Evolutionary conservation across 2,113 vertebrate species (phyloP).

Genomic region (Pseudopipra pipra): DNA sequence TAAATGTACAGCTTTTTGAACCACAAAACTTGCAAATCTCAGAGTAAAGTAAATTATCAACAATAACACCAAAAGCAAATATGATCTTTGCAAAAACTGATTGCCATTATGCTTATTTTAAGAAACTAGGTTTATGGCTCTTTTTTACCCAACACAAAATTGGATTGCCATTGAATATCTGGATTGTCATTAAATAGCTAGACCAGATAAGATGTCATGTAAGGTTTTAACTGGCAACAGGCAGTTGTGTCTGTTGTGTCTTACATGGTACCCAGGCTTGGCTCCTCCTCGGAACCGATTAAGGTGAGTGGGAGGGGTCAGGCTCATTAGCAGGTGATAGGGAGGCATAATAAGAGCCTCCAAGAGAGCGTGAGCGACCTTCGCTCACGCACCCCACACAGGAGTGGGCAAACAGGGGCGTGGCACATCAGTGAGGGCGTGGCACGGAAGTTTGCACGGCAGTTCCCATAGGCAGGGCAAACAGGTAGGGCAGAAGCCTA

Average conservation of each 20-base stretch:
- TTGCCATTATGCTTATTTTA: background rate
- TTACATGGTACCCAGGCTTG: background rate
- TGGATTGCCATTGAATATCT: background rate
- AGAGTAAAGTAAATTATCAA: background rate
- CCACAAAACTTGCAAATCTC: background rate
- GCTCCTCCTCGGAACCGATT: no score
- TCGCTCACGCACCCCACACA: no score
- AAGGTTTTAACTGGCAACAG: background rate
- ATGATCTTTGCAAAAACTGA: background rate
- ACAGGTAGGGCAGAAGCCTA: no score
- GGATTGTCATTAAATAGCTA: background rate
- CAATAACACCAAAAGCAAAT: background rate
- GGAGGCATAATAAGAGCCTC: no score
- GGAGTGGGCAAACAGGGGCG: no score
- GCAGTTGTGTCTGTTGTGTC: background rate
- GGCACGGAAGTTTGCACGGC: no score
- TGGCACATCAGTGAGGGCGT: no score
- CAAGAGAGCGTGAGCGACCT: no score
- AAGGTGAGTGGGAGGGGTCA: no score
- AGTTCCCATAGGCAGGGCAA: no score
- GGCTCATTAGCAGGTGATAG: no score
- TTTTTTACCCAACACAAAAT: background rate
- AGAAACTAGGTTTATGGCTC: background rate
- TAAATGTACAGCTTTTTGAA: background rate
- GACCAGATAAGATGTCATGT: background rate